These are phyloP conservation scores for Camponotus floridanus DNA, from an alignment of 1,140 invertebrate species.

Conservation along the genomic window DNA sequence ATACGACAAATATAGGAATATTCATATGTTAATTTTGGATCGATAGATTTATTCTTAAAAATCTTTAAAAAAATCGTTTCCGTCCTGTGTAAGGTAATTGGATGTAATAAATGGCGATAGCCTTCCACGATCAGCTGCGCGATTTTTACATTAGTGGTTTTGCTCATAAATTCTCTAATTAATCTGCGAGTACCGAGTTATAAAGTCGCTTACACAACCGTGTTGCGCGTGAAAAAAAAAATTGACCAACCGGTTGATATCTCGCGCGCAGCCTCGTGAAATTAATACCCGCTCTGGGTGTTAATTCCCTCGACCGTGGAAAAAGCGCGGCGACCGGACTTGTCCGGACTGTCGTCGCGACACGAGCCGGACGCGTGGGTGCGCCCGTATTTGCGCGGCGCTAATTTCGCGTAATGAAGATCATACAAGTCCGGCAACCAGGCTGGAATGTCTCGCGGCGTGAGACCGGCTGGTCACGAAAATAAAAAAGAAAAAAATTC, in stretches of 20 bases:
- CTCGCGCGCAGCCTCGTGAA: slow-evolving; percentile 30
- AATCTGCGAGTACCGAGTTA: slow-evolving; percentile 1
- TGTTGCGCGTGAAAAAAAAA: slow-evolving; percentile 17
- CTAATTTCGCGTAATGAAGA: slow-evolving; percentile 74
- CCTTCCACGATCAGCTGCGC: not conserved
- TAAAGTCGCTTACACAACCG: slow-evolving; percentile 38
- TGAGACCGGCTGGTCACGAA: slow-evolving; percentile 41
- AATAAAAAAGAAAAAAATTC: slow-evolving; percentile 24
- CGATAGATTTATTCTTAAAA: not conserved
- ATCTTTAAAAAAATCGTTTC: not conserved
- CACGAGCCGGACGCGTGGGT: slow-evolving; percentile 66
- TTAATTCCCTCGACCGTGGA: slow-evolving; percentile 56
- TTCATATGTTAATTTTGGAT: slow-evolving; percentile 1
- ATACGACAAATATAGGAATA: not conserved
- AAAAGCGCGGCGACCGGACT: slow-evolving; percentile 41
- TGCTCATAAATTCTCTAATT: slow-evolving; percentile 50
- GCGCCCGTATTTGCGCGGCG: slow-evolving; percentile 63
- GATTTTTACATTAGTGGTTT: slow-evolving; percentile 30
- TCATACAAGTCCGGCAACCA: slow-evolving; percentile 59
- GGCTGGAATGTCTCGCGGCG: slow-evolving; percentile 53
- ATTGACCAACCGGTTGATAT: slow-evolving; percentile 33
- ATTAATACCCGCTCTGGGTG: slow-evolving; percentile 53
- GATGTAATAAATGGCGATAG: slow-evolving; percentile 9
- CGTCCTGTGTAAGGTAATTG: slow-evolving; percentile 10
- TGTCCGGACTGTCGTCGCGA: slow-evolving; percentile 26